These are phyloP conservation scores for Mastomys coucha DNA, from an alignment of 2,113 vertebrate species.

Conservation along the genomic window DNA sequence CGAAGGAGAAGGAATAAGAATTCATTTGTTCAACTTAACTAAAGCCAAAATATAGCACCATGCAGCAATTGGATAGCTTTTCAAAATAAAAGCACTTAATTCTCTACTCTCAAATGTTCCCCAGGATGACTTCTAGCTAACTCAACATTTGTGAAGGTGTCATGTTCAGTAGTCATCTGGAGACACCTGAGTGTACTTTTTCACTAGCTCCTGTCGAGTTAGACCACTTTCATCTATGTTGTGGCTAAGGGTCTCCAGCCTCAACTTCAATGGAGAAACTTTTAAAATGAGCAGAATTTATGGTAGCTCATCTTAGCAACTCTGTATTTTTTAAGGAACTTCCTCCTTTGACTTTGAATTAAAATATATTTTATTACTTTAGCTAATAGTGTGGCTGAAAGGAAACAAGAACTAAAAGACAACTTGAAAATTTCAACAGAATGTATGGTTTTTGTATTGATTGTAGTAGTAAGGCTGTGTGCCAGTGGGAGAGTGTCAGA, in stretches of 20 bases:
- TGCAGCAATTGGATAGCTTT: not conserved
- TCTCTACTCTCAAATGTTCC: not conserved
- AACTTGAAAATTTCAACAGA: not conserved
- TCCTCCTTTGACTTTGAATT: not conserved
- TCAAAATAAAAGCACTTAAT: not conserved
- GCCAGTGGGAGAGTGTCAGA: not conserved
- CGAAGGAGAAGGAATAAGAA: not conserved
- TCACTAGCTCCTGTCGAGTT: not conserved
- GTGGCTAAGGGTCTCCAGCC: too few species aligned
- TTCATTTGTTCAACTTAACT: not conserved
- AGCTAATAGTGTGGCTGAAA: not conserved
- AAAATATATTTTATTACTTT: not conserved
- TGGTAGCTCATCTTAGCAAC: not conserved
- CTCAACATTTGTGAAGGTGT: not conserved
- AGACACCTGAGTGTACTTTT: not conserved
- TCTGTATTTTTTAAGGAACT: not conserved
- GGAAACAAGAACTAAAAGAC: not conserved
- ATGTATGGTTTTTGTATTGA: not conserved
- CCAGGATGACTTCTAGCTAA: not conserved
- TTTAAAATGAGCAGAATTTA: not conserved
- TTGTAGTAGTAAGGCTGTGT: not conserved
- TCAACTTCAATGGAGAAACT: not conserved
- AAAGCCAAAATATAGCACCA: not conserved
- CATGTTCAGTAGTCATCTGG: too few species aligned
- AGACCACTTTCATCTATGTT: too few species aligned